Evolutionary conservation across 2,113 vertebrate genomes (phyloP), one percentile per base, ranked within the genome.

Genomic region (Chaenocephalus aceratus): DNA sequence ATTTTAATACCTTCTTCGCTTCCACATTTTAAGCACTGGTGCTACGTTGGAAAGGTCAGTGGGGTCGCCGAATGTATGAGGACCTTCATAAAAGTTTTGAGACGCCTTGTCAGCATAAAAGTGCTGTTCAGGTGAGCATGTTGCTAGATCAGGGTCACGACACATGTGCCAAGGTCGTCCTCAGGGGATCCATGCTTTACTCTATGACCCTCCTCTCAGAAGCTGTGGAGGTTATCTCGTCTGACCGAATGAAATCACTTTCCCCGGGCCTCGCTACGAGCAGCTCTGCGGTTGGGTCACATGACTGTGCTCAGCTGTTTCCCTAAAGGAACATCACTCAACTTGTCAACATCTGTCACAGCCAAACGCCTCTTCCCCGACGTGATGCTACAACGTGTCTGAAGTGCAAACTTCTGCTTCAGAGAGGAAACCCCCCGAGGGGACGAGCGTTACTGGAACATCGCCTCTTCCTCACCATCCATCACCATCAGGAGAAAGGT

Each of bases 401-500:
- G 63, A 81, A 72, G 84, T 61, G 72, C 75, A 68, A 84, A 87
- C 80, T 75, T 75, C 72, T 48, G 77, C 71, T 73, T 60, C 75
- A 10, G 60, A 9, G 53, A 72, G 79, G 58, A 68, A 77, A 63
- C 66, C 85, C 67, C 74, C 1, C 36, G 12, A 23, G 67, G 88
- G 65, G 75, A 21, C n/a, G 2, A 13, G 30, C 18, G 59, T 64
- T 71, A 57, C 59, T 56, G 64, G 74, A 75, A 64, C 16, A 10
- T 48, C 4, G 23, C 71, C 57, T 54, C 63, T 48, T 45, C 41
- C 74, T 56, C 73, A 0, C 68, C 86, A 90, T 88, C 88, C 83
- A 82, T 91, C 89, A 83, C 70, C 64, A 72, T 82, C 68, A 86
- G 64, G 65, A 78, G 46, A 71, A 67, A 80, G 65, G 63, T 84